Base-by-base conservation (phyloP, 2,888 invertebrate species). In the Lycocerus yunnanus region DNA sequence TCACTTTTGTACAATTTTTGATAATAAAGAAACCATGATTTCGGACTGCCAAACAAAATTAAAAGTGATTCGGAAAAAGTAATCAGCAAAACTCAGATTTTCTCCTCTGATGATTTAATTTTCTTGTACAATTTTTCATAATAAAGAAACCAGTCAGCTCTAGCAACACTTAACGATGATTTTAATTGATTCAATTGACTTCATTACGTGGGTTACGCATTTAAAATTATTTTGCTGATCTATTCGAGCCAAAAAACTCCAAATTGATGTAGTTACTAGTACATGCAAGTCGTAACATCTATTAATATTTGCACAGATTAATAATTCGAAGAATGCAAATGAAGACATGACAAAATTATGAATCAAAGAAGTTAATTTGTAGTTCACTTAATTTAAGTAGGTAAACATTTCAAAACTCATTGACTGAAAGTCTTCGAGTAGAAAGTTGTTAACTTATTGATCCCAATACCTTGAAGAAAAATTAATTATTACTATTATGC, bases 301-400 rank as follows among this genome's bases (percentile, higher is more conserved):
- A 60, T 69, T 69, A 69, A 61, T 69, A 16, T 21, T 61, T 69
- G 69, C 24, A 69, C 61, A 61, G 24, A 69, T 69, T 69, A 60
- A 68, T 68, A 58, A 60, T 18, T 61, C n/a, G 18, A 27, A 69
- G 16, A 43, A 43, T 43, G 43, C 43, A 43, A 43, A 43, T 43
- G 43, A 43, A 43, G 43, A 43, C 43, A 43, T 43, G 43, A 43
- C 43, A 43, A 43, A 43, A 43, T 43, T 43, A 43, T 43, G 43
- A 43, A 43, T 43, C 43, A 43, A 27, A 43, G n/a, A n/a, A 43
- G 43, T 43, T 43, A 43, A 43, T 43, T 43, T 43, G n/a, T 43
- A 43, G 43, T 43, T 43, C 43, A 43, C 43, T 43, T 43, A 43
- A 43, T 43, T 43, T 43, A 43, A 43, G 43, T 43, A 43, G 43